Evolutionary conservation across 2,113 vertebrate species (phyloP), one percentile per base, ranked within the genome.

Genomic region (Octodon degus): DNA sequence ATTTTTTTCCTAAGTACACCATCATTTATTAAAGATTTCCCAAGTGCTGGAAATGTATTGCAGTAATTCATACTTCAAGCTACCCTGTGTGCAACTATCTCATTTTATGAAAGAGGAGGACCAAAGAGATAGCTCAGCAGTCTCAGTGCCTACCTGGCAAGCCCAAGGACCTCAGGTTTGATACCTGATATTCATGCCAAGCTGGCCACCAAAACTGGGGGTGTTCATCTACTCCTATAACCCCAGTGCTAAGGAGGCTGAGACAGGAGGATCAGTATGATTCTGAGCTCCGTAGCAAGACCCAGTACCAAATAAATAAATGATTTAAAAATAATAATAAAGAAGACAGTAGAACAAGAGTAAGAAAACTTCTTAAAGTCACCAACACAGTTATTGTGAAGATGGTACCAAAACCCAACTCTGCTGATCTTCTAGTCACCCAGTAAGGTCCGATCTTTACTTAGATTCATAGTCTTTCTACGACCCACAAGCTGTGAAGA

Each of bases 61-160:
- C 55, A 84, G 50, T 94, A 63, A 90, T 53, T 96, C 82, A 63
- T 30, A 94, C 53, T 88, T 90, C 22, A 34, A 87, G 65, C 62
- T 70, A 58, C 2, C 0, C 65, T 27, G 5, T 62, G 53, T 76
- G 60, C 22, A 79, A 89, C 34, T 60, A 47, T 50, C 16, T 34
- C 25, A 53, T 68, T 94, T 95, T 97, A 34, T 77, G 79, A 82
- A 62, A 79, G 47, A 87, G 47, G 7, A 76, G 53, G 12, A 50
- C 53, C 13, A 14, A 55, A 11, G 53, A 55, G 53, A 14, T 55
- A 16, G 53, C 14, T 55, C 53, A 55, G 53, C 53, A 55, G 14
- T 55, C 53, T 55, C 16, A 16, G 53, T 55, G 53, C 53, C 53
- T 55, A 3, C 8, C 53, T 55, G 53, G 13, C 53, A 55, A 55